A percentile compares a stretch with the other conserved stretches of the same genome.
Conservation (phyloP, 2,113 vertebrate species). For the zebrafish (Danio rerio) region GRCz12tu NC_133186.1:4731001-4731500, state of each 20-base stretch:
- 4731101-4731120: constrained; percentile 15
- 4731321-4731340: neutral
- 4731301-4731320: neutral
- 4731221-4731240: neutral
- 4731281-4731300: neutral
- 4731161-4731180: no score
- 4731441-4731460: no score
- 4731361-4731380: no score
- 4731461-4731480: no score
- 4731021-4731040: constrained; percentile 65
- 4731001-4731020: constrained; percentile 71
- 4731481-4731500: no score
- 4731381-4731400: no score
- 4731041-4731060: constrained; percentile 65
- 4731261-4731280: neutral
- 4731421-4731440: no score
- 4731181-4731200: no score
- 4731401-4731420: no score
- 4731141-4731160: neutral
- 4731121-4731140: neutral
- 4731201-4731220: neutral
- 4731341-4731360: no score
- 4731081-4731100: constrained; percentile 15
- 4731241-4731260: neutral
- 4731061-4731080: constrained; percentile 65